phyloP scores from a whole-genome alignment of 2,888 invertebrate genomes.

The Cotesia congregata region DNA sequence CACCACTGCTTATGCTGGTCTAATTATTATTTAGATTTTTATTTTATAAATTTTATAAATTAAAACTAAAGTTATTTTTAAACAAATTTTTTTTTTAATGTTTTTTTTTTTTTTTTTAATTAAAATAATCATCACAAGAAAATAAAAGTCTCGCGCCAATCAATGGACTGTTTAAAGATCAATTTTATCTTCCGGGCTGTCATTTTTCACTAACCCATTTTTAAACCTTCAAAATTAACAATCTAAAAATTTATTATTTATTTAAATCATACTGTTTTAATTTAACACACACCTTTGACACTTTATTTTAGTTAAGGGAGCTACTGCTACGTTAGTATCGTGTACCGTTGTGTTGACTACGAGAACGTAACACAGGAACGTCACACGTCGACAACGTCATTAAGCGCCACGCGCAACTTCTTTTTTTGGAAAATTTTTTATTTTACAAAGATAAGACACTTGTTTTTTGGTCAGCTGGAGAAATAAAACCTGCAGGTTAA shows the following conservation, averaged over 20 bases:
- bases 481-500: not conserved
- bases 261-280: not conserved
- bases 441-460: too few species aligned
- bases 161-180: slow-evolving; percentile 27
- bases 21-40: slow-evolving; percentile 34
- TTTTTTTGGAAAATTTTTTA: too few species aligned
- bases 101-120: too few species aligned
- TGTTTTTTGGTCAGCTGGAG: not conserved
- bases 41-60: not conserved
- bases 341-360: slow-evolving; percentile 59
- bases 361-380: slow-evolving; percentile 54
- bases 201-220: slow-evolving; percentile 22
- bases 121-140: not conserved
- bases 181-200: not conserved
- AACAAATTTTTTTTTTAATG: too few species aligned
- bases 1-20: slow-evolving; percentile 23
- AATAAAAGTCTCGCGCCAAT: slow-evolving; percentile 5
- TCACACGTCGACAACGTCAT: slow-evolving; percentile 26
- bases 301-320: slow-evolving; percentile 25
- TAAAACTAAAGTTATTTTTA: too few species aligned
- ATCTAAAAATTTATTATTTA: not conserved
- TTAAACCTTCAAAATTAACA: not conserved
- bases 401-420: not conserved
- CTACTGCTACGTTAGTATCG: slow-evolving; percentile 37
- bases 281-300: not conserved